Conservation (phyloP, 2,888 invertebrate genomes). For the Neria commutata region DNA sequence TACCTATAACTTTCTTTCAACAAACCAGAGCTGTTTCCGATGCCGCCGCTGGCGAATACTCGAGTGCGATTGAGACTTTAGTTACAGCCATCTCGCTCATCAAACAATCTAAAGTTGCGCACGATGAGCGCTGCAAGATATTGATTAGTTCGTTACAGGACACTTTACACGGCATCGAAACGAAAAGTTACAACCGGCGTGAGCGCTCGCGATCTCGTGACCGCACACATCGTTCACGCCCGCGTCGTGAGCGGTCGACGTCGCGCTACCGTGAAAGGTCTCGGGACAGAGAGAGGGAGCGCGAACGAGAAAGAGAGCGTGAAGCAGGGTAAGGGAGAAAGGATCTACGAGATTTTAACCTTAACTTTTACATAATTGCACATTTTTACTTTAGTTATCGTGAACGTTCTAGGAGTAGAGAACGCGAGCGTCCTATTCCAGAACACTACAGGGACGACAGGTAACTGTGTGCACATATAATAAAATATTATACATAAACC, state of each 20-base stretch:
- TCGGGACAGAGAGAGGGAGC: slow-evolving; percentile 71
- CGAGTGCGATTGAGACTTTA: slow-evolving; percentile 97
- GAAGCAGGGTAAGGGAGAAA: slow-evolving; percentile 67
- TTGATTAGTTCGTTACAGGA: slow-evolving; percentile 96
- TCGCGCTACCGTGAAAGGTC: slow-evolving; percentile 75
- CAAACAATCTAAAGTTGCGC: slow-evolving; percentile 87
- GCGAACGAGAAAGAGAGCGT: slow-evolving; percentile 49
- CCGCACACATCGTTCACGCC: slow-evolving; percentile 62
- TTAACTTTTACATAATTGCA: slow-evolving; percentile 8
- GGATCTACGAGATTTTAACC: not conserved
- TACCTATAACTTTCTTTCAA: not conserved
- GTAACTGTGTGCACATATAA: slow-evolving; percentile 32
- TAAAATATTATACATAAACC: not conserved
- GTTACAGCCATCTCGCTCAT: slow-evolving; percentile 98
- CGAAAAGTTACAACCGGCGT: slow-evolving; percentile 89
- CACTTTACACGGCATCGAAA: slow-evolving; percentile 95
- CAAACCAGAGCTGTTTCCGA: slow-evolving; percentile 88
- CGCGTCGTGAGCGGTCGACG: slow-evolving; percentile 62
- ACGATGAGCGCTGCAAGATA: slow-evolving; percentile 97
- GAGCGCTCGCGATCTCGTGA: slow-evolving; percentile 66
- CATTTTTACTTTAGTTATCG: slow-evolving; percentile 55
- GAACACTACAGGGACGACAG: slow-evolving; percentile 62
- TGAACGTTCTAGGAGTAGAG: slow-evolving; percentile 81
- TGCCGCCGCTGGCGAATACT: slow-evolving; percentile 96
- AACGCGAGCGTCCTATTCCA: slow-evolving; percentile 62